Evolutionary conservation across 2,113 vertebrate genomes (phyloP).

Genomic region (Numida meleagris): DNA sequence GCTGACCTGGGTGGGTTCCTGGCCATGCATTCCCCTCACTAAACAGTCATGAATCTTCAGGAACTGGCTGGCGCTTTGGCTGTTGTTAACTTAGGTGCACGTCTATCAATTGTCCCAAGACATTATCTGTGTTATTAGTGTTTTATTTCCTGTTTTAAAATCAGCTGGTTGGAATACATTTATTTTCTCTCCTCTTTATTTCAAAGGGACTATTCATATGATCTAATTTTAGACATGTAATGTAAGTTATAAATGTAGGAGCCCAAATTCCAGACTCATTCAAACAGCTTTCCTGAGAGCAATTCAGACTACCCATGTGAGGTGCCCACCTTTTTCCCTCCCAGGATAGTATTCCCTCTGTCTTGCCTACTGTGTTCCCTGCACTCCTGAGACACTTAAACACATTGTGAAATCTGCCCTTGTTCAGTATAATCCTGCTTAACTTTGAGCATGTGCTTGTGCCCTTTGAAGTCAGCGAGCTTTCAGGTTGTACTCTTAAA

Average conservation of each 20-base stretch:
- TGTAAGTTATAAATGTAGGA: neutral
- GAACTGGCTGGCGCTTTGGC: neutral
- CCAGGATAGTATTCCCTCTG: neutral
- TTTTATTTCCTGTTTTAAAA: neutral
- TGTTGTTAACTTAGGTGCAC: neutral
- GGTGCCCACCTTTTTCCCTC: neutral
- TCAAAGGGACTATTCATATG: neutral
- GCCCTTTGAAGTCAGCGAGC: neutral
- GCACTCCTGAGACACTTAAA: neutral
- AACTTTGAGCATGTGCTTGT: neutral
- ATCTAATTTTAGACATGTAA: neutral
- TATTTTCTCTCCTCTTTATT: neutral
- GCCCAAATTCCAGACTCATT: neutral
- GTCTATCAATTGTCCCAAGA: neutral
- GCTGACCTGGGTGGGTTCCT: slow-evolving; percentile 13
- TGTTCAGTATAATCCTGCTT: neutral
- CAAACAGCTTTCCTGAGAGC: neutral
- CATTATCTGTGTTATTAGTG: neutral
- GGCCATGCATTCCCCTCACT: neutral
- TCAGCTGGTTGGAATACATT: neutral
- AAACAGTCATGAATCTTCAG: neutral
- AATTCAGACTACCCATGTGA: neutral
- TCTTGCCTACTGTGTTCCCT: neutral
- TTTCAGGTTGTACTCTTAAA: neutral
- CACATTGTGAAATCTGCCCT: neutral